Conservation (phyloP, 2,888 invertebrate genomes). For the Mesorhabditis belari region DNA sequence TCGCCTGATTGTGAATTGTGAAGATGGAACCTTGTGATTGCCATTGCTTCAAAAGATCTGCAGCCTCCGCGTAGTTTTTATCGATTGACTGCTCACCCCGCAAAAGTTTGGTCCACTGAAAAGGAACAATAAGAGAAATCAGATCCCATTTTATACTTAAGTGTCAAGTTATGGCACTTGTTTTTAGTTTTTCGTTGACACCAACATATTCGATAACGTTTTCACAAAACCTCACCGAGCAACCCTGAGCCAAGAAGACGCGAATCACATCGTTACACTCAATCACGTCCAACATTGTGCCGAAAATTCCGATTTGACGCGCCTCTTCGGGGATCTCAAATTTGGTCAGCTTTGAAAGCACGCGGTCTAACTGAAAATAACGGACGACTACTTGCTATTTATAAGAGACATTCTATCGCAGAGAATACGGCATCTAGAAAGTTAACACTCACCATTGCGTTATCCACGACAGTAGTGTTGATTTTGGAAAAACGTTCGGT, state of each 20-base stretch:
- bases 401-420: not conserved
- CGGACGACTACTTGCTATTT: not conserved
- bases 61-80: not conserved
- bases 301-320: not conserved
- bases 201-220: too few species aligned
- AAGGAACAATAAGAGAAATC: too few species aligned
- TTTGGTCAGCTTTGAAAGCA: not conserved
- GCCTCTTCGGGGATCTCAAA: not conserved
- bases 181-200: too few species aligned
- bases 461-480: constrained; percentile 24
- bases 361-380: not conserved
- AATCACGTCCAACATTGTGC: not conserved
- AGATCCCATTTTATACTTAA: too few species aligned
- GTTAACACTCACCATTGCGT: constrained; percentile 2
- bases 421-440: not conserved
- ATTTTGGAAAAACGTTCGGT: constrained; percentile 14
- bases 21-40: not conserved
- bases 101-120: not conserved
- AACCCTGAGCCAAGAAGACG: not conserved
- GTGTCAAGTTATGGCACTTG: too few species aligned
- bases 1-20: not conserved
- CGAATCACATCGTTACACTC: not conserved
- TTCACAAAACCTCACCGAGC: not conserved
- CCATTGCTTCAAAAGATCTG: not conserved
- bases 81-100: not conserved